Base-by-base conservation (phyloP, 2,113 vertebrate species). In the Tragulus kanchil region DNA sequence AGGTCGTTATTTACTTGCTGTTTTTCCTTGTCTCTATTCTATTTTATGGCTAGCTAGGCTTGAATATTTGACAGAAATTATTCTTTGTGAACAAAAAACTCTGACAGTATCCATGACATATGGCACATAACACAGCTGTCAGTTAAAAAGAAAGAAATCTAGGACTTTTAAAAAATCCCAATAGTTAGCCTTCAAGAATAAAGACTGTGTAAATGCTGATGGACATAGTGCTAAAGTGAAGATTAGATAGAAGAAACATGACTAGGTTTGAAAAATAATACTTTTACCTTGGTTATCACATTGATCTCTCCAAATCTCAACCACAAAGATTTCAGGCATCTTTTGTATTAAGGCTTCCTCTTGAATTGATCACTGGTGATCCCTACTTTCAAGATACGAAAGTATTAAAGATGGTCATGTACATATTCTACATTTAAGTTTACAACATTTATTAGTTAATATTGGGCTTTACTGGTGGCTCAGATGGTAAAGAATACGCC, bases 61-160 rank as follows among this genome's bases (percentile, higher is more conserved):
- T 12, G 3, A 89, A 26, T 71, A 62, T 81, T 52, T 25, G 64
- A 71, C 58, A 88, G 42, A 96, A 87, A 85, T 5, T 88, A 52
- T 7, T 67, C 14, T 85, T 82, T 62, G 28, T 85, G 54, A 94
- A 50, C 45, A 95, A 93, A 73, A 48, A 84, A 17, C 15, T 3
- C 50, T 86, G 79, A 86, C 6, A 64, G n/a, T 56, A 73, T 62
- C 13, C 2, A 2, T 65, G 65, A 45, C 13, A 96, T 89, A 62
- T 62, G n/a, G 12, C 19, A 89, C 58, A 75, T 8, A n/a, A 77
- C 59, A 87, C 2, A 73, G 11, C 13, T 67, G 10, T 59, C 14
- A 78, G 69, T 95, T 54, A 86, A 88, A 96, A 56, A 64, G 26
- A 5, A 77, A 95, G 75, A 52, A 64, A 75, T 52, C 85, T 77